These are phyloP conservation scores for Zaprionus ornatus DNA, from an alignment of 1,140 invertebrate genomes.

Conservation along the genomic window DNA sequence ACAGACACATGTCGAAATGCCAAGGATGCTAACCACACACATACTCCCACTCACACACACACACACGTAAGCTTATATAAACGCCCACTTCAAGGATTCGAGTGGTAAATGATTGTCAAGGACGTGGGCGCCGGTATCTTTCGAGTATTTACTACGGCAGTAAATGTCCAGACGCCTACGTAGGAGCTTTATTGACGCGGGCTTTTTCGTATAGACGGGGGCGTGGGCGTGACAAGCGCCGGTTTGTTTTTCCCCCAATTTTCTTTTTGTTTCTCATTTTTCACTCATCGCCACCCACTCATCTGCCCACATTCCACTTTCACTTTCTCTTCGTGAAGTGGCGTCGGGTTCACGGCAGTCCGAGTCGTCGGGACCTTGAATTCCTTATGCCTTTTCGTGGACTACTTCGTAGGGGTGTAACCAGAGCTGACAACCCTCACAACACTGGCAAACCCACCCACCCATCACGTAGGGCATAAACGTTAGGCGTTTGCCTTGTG, in stretches of 20 bases:
- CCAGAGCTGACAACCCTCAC: slow-evolving; percentile 2
- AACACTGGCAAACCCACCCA: background rate
- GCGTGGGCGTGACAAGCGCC: slow-evolving; percentile 40
- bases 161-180: slow-evolving; percentile 37
- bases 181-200: slow-evolving; percentile 3
- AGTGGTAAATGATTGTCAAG: slow-evolving; percentile 64
- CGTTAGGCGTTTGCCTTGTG: slow-evolving; percentile 28
- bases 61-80: background rate
- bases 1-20: slow-evolving; percentile 5
- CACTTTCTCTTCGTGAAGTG: slow-evolving; percentile 55
- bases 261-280: slow-evolving; percentile 1
- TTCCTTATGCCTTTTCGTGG: slow-evolving; percentile 31
- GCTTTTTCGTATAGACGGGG: background rate
- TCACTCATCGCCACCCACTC: background rate
- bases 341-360: slow-evolving; percentile 64
- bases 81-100: slow-evolving; percentile 27
- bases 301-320: slow-evolving; percentile 33
- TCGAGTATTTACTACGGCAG: slow-evolving; percentile 56
- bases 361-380: slow-evolving; percentile 65
- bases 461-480: background rate
- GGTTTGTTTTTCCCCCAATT: slow-evolving; percentile 29
- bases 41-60: background rate
- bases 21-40: slow-evolving; percentile 13
- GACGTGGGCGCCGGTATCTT: slow-evolving; percentile 68
- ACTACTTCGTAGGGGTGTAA: slow-evolving; percentile 56